Conservation (phyloP, 2,797 vertebrate genomes). For the Arnoldichthys spilopterus region DNA sequence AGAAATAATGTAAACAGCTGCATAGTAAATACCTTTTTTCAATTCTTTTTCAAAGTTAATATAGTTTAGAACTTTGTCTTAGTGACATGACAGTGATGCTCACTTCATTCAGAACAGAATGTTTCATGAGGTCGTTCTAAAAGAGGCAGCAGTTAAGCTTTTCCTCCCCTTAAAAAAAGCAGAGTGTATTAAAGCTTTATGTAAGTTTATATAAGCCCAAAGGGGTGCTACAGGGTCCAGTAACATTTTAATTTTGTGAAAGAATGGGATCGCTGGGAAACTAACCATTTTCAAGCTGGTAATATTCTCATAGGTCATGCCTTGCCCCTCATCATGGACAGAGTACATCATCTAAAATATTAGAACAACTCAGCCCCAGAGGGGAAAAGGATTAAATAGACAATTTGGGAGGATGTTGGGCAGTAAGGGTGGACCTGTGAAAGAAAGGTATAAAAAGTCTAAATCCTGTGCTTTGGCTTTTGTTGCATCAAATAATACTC, state of each 20-base stretch:
- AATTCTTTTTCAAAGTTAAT: too few relatives aligned
- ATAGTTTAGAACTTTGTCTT: too few relatives aligned
- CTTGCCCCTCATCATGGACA: neutral
- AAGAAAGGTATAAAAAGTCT: neutral
- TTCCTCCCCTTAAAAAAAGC: too few relatives aligned
- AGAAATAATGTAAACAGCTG: too few relatives aligned
- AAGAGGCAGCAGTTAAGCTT: neutral
- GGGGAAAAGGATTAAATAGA: neutral
- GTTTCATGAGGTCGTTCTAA: neutral
- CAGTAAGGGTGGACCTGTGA: neutral
- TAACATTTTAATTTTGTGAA: neutral
- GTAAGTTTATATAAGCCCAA: too few relatives aligned
- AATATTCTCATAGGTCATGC: neutral
- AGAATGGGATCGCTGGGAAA: too few relatives aligned
- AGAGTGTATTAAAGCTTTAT: too few relatives aligned
- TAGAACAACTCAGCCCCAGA: neutral
- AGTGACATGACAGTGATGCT: neutral
- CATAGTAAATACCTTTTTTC: too few relatives aligned
- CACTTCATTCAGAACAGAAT: neutral
- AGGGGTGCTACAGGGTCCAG: neutral
- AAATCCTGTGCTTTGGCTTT: conserved; percentile 6
- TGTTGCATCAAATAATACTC: neutral
- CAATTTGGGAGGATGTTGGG: neutral
- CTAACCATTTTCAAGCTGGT: neutral
- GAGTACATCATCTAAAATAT: neutral